A percentile compares a stretch with the other conserved stretches of the same genome.
These are phyloP conservation scores for Tadarida brasiliensis DNA, from an alignment of 2,797 vertebrate genomes.

Conservation along the genomic window DNA sequence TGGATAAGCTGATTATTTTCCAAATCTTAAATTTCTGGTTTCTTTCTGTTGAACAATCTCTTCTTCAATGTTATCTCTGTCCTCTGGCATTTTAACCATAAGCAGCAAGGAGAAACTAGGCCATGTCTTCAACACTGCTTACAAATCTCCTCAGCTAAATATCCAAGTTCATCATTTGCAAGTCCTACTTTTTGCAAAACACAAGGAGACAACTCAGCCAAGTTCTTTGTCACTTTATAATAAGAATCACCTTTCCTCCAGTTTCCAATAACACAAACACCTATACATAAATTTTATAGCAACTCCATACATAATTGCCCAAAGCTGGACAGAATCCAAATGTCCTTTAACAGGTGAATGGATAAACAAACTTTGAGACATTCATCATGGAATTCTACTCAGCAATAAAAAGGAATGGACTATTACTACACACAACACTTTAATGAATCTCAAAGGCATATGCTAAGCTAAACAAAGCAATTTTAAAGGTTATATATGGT, in stretches of 20 bases:
- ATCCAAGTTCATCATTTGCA: neutral
- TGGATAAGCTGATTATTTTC: neutral
- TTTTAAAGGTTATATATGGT: neutral
- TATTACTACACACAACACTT: neutral
- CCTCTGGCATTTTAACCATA: neutral
- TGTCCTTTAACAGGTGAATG: neutral
- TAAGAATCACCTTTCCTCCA: neutral
- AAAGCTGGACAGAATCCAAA: neutral
- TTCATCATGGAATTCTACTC: neutral
- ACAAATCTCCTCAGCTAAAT: neutral
- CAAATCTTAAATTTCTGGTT: neutral
- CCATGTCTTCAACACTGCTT: neutral
- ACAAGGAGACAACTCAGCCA: neutral
- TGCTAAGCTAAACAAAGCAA: neutral
- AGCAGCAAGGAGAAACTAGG: neutral
- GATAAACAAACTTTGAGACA: neutral
- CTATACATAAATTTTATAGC: neutral
- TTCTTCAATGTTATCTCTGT: slow-evolving; percentile 14
- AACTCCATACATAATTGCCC: neutral
- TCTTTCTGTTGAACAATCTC: neutral
- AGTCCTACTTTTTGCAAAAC: neutral
- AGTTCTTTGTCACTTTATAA: neutral
- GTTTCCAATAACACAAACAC: neutral
- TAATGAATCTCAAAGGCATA: neutral
- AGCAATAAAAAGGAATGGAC: slow-evolving; percentile 13